Evolutionary conservation across 1,140 invertebrate species (phyloP), one percentile per base, ranked within the genome.

Genomic region (Agraylea sexmaculata): DNA sequence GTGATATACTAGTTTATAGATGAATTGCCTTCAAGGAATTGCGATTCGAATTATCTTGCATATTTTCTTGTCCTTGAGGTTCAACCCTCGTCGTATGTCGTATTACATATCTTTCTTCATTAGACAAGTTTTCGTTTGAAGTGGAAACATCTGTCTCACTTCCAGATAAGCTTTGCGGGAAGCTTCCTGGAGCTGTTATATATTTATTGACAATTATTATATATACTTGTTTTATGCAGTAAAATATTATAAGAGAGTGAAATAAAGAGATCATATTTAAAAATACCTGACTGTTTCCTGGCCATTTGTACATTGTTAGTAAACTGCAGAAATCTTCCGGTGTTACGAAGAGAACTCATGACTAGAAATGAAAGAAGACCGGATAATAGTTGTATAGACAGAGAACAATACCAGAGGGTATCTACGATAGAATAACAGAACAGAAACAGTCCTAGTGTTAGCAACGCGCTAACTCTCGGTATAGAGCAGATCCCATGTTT

Each of bases 91-190:
- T 76, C 11, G 80, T 87, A 47, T 87, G 83, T 44, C 75, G 67
- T 42, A 89, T 78, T 12, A 86, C 82, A 68, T 83, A 84, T 46
- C 81, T 70, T 56, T 89, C 83, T 62, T 88, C 84, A 55, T 80
- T 75, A 22, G 84, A 88, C 43, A 92, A 64, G 62, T 90, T 91
- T 62, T 91, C 87, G 46, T 82, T 87, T 5, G 87, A 90, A 20
- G 86, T 87, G 22, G 84, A 89, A 32, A 89, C 78, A 70, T 91
- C 86, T 16, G 86, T 89, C 61, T 91, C 86, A 66, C 85, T 89
- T 15, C 86, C 86, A 55, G 80, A 84, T 47, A 82, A 64, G 57
- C 78, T 83, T 62, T 78, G 77, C 29, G 74, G 74, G 57, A 80
- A 76, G 47, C 69, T 72, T 55, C 60, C 69, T 60, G 62, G 55